phyloP scores from a whole-genome alignment of 2,113 vertebrate species.

The Tapirus terrestris region DNA sequence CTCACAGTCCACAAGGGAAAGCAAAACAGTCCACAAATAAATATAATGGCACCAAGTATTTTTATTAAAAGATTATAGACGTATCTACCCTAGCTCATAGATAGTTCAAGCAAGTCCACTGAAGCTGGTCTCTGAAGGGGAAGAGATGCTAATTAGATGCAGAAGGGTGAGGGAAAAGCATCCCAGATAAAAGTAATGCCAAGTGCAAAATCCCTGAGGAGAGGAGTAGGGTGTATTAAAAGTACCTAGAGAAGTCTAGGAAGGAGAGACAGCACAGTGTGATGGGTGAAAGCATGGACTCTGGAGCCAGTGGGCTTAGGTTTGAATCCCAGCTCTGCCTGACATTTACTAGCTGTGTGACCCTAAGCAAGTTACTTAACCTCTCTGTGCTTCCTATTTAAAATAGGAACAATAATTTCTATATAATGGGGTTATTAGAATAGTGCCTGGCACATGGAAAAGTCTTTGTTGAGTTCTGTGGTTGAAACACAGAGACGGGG shows the following conservation, averaged over 20 bases:
- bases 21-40: background rate
- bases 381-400: background rate
- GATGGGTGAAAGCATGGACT: background rate
- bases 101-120: background rate
- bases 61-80: background rate
- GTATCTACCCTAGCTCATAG: background rate
- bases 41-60: background rate
- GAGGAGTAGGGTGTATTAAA: background rate
- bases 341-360: background rate
- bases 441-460: background rate
- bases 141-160: background rate
- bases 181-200: background rate
- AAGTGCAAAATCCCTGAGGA: background rate
- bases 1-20: background rate
- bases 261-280: background rate
- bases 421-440: background rate
- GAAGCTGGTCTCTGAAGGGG: background rate
- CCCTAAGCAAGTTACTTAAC: background rate
- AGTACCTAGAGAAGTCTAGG: background rate
- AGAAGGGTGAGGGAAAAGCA: background rate
- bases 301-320: background rate
- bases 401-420: slow-evolving; percentile 7
- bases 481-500: background rate
- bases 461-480: background rate
- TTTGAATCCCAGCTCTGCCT: background rate